A percentile compares a stretch with the other conserved stretches of the same genome.
Conservation (phyloP, 1,140 invertebrate species). For the Pinna nobilis region DNA sequence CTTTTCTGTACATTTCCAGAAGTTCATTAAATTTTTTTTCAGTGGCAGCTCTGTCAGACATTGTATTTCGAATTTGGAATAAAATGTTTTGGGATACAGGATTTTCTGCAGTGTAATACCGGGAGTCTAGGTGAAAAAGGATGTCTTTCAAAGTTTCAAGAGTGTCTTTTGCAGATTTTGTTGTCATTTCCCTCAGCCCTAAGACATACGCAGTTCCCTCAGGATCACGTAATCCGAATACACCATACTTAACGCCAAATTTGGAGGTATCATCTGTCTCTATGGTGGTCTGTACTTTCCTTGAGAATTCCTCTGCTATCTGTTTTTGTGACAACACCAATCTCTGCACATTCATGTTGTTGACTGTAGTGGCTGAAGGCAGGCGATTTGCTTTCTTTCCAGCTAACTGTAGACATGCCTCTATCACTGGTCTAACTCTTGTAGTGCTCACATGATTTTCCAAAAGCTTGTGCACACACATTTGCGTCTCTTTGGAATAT, state of each 20-base stretch:
- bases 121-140: conserved; percentile 28
- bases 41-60: conserved; percentile 28
- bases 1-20: conserved; percentile 9
- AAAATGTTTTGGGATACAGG: conserved; percentile 13
- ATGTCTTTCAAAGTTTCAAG: conserved; percentile 26
- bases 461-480: conserved; percentile 26
- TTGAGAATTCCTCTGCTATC: not conserved
- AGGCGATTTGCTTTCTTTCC: conserved; percentile 25
- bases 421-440: conserved; percentile 15
- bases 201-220: conserved; percentile 31
- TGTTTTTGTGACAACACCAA: conserved; percentile 28
- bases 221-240: conserved; percentile 11
- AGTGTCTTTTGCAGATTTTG: conserved; percentile 20
- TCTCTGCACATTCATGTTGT: conserved; percentile 37
- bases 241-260: conserved; percentile 37
- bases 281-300: conserved; percentile 15
- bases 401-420: conserved; percentile 13
- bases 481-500: conserved; percentile 22
- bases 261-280: conserved; percentile 44
- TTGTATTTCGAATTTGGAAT: conserved; percentile 14
- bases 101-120: not conserved
- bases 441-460: conserved; percentile 8
- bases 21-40: conserved; percentile 24
- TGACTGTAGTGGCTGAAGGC: conserved; percentile 18
- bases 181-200: conserved; percentile 27